phyloP scores from a whole-genome alignment of 2,797 vertebrate species.

The Apogon hyalosoma region DNA sequence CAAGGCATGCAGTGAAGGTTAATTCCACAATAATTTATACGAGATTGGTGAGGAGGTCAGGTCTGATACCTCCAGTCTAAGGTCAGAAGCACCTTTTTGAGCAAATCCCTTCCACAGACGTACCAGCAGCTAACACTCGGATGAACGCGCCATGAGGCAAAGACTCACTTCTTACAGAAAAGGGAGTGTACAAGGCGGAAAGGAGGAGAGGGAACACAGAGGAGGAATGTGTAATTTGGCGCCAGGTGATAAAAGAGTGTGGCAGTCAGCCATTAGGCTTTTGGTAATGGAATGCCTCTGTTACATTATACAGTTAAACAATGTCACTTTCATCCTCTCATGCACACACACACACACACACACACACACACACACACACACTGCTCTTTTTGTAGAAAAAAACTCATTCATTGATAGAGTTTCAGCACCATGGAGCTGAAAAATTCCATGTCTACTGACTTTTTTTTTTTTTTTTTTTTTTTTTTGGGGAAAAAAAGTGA shows the following conservation, averaged over 20 bases:
- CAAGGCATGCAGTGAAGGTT: slow-evolving; percentile 40
- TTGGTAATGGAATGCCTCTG: slow-evolving; percentile 52
- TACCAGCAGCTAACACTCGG: slow-evolving; percentile 15
- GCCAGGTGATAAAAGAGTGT: slow-evolving; percentile 65
- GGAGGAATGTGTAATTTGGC: slow-evolving; percentile 66
- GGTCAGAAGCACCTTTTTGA: slow-evolving; percentile 44
- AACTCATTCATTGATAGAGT: slow-evolving; percentile 22
- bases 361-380: background rate
- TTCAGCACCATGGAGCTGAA: background rate
- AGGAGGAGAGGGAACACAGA: slow-evolving; percentile 48
- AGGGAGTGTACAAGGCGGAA: slow-evolving; percentile 38
- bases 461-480: too few species aligned
- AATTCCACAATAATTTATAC: slow-evolving; percentile 60
- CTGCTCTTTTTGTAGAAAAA: background rate
- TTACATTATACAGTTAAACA: slow-evolving; percentile 64
- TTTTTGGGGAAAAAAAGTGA: background rate
- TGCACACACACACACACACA: background rate
- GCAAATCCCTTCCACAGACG: slow-evolving; percentile 31
- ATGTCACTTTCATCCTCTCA: slow-evolving; percentile 53
- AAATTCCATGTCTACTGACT: background rate
- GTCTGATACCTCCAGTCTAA: slow-evolving; percentile 39
- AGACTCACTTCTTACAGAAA: slow-evolving; percentile 19
- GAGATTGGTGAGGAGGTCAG: slow-evolving; percentile 48
- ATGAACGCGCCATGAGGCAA: slow-evolving; percentile 13
- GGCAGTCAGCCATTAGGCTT: slow-evolving; percentile 57